Base-by-base conservation (phyloP, 2,888 invertebrate species). In the Acheta domesticus region DNA sequence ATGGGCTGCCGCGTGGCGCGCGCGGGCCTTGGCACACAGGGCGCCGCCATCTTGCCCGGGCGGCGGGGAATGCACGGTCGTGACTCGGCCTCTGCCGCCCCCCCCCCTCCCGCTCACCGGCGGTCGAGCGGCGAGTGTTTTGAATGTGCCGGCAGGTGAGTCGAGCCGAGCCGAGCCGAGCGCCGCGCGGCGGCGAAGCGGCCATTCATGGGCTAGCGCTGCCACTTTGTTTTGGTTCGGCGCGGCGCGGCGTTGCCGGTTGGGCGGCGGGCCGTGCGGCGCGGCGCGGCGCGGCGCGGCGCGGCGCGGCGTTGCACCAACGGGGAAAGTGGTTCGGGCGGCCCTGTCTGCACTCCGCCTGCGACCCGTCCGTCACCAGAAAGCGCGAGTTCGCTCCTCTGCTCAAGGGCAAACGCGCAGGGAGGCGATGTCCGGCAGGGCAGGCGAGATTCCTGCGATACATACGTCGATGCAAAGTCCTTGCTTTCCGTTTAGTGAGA, bases 171-270 rank as follows among this genome's bases (percentile, higher is more conserved):
- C 0, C 23, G 23, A 23, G 23, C 2, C 36, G 36, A 36, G 36
- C 36, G 36, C 36, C 36, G 36, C 36, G 36, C 48, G 76, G 12
- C 20, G 76, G 20, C 49, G 12, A 48, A n/a, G 20, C 62, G 21
- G 50, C 36, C 77, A 77, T 77, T 77, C 77, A 77, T 62, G 62
- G 19, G 8, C 19, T 16, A 19, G 50, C 62, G 50, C 16, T 23
- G 73, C 20, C 77, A n/a, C 77, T 50, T 77, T 77, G 50, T 77
- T 77, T 77, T 23, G 77, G 77, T 49, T 77, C 50, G 23, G 23
- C 36, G 50, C 23, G 49, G 50, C 77, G 77, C 77, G 77, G 14
- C 50, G 77, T 77, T 77, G 77, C 77, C 77, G 23, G 36, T 1
- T 23, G n/a, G 16, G 20, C 21, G 20, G 8, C 75, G 16, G 20